These are phyloP conservation scores for Hylyphantes graminicola DNA, from an alignment of 1,140 invertebrate genomes.

Conservation along the genomic window DNA sequence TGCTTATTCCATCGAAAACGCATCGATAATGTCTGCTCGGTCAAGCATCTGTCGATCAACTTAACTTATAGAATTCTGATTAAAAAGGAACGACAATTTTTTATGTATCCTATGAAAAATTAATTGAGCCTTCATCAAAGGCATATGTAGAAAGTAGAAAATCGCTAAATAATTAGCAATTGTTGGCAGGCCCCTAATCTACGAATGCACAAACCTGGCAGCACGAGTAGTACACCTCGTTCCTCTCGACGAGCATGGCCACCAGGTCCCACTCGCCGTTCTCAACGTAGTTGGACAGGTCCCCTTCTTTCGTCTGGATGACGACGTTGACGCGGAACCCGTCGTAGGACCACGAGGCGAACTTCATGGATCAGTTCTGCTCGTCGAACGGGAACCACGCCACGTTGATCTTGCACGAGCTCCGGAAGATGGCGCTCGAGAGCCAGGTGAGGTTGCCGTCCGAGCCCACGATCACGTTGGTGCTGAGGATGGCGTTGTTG, in stretches of 20 bases:
- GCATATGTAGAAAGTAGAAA: no score
- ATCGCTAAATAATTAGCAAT: no score
- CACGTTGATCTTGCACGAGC: slow-evolving; percentile 68
- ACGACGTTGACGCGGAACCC: slow-evolving; percentile 63
- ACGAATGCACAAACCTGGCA: slow-evolving; percentile 64
- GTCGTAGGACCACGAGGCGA: slow-evolving; percentile 97
- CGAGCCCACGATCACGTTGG: slow-evolving; percentile 67
- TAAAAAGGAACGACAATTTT: no score
- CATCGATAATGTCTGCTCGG: no score
- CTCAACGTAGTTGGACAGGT: slow-evolving; percentile 73
- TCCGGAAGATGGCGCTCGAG: slow-evolving; percentile 67
- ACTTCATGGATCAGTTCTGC: slow-evolving; percentile 88
- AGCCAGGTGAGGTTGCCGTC: slow-evolving; percentile 68
- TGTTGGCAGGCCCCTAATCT: no score
- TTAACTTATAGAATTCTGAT: no score
- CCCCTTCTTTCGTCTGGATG: slow-evolving; percentile 68
- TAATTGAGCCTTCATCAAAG: background rate
- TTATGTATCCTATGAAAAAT: no score
- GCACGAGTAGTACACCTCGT: slow-evolving; percentile 71
- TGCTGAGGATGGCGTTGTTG: slow-evolving; percentile 67
- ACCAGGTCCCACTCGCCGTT: slow-evolving; percentile 75
- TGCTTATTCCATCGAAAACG: no score
- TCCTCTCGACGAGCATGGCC: slow-evolving; percentile 69
- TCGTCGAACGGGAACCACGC: slow-evolving; percentile 74
- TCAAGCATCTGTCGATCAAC: no score